A percentile compares a stretch with the other conserved stretches of the same genome.
Conservation (phyloP, 2,888 invertebrate species). For the Sicus ferrugineus region DNA sequence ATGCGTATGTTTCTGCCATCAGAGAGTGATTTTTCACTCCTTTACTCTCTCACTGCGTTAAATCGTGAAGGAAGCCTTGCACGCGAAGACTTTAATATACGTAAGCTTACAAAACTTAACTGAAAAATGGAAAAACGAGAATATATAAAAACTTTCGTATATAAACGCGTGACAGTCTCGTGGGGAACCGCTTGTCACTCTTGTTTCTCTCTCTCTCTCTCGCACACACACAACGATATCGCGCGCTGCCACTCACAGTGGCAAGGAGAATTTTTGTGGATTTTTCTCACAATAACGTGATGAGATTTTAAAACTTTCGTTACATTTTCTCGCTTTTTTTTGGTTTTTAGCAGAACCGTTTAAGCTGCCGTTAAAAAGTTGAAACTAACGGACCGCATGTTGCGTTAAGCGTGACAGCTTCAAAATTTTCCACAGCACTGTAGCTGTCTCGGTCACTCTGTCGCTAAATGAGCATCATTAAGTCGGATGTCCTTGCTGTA, state of each 20-base stretch:
- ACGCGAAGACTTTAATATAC: too few relatives aligned
- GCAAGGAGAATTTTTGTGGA: background rate
- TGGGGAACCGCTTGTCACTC: too few relatives aligned
- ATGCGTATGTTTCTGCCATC: too few relatives aligned
- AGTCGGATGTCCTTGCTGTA: slow-evolving; percentile 14
- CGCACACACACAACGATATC: background rate
- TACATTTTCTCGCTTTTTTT: background rate
- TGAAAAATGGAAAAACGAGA: too few relatives aligned
- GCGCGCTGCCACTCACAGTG: background rate
- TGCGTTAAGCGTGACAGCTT: slow-evolving; percentile 20
- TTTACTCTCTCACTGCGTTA: too few relatives aligned
- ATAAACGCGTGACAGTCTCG: too few relatives aligned
- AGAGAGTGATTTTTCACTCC: too few relatives aligned
- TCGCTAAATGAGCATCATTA: slow-evolving; percentile 23
- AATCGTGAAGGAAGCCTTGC: too few relatives aligned
- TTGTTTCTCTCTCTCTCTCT: too few relatives aligned
- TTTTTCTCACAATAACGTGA: slow-evolving; percentile 10
- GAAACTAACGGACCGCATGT: slow-evolving; percentile 21
- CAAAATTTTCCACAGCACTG: background rate
- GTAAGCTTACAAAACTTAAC: too few relatives aligned
- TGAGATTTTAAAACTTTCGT: slow-evolving; percentile 14
- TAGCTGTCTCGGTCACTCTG: background rate
- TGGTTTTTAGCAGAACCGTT: slow-evolving; percentile 13
- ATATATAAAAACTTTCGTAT: too few relatives aligned
- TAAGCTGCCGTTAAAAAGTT: slow-evolving; percentile 27